These are phyloP conservation scores for Rana temporaria DNA, from an alignment of 2,113 vertebrate species.

Conservation along the genomic window DNA sequence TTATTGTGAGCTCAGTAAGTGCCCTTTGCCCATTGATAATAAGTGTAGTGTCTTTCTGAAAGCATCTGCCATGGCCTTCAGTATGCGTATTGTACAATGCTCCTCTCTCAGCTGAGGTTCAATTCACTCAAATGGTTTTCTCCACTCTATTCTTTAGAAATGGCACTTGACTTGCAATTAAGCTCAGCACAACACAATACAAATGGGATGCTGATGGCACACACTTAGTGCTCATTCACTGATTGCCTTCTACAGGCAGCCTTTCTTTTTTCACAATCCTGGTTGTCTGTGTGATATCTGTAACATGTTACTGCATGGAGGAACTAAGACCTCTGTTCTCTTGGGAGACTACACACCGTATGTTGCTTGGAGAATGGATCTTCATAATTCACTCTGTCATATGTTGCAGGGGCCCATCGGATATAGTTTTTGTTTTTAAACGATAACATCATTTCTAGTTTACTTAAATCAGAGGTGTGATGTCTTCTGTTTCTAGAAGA, in stretches of 20 bases:
- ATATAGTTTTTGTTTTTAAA: background rate
- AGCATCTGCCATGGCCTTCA: slow-evolving; percentile 57
- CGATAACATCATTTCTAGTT: background rate
- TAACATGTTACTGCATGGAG: slow-evolving; percentile 35
- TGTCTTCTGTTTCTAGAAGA: too few relatives aligned
- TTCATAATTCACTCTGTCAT: background rate
- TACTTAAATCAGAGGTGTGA: background rate
- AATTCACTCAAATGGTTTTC: slow-evolving; percentile 57
- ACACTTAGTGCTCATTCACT: slow-evolving; percentile 57
- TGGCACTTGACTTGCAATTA: slow-evolving; percentile 59
- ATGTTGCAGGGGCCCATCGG: background rate
- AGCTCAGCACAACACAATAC: slow-evolving; percentile 57
- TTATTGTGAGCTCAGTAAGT: slow-evolving; percentile 56
- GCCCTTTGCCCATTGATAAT: slow-evolving; percentile 57
- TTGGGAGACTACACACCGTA: background rate
- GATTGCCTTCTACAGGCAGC: slow-evolving; percentile 53
- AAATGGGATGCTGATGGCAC: slow-evolving; percentile 56
- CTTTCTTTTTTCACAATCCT: slow-evolving; percentile 50
- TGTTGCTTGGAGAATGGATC: background rate
- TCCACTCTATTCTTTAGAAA: slow-evolving; percentile 57
- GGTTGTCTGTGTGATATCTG: slow-evolving; percentile 44
- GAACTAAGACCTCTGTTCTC: background rate
- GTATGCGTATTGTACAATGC: slow-evolving; percentile 52
- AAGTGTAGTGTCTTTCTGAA: slow-evolving; percentile 57
- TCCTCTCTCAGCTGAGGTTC: slow-evolving; percentile 56